Conservation (phyloP, 2,888 invertebrate species). For the Horisme vitalbata region DNA sequence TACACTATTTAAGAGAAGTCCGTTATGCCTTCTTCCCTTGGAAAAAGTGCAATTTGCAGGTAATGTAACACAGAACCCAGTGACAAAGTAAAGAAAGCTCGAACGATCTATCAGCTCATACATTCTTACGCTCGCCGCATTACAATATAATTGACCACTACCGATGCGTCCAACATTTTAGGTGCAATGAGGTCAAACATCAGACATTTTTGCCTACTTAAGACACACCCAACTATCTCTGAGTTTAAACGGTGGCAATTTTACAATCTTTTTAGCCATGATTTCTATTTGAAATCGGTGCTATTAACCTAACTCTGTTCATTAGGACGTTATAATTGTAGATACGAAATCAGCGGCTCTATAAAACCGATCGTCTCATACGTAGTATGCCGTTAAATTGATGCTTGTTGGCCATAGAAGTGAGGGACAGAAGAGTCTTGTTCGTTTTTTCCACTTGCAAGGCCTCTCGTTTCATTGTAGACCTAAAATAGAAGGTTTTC, state of each 20-base stretch:
- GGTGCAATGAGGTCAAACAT: constrained; percentile 13
- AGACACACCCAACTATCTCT: constrained; percentile 6
- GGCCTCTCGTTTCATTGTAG: no score
- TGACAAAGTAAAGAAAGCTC: neutral
- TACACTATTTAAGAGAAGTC: no score
- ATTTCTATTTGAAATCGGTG: constrained; percentile 24
- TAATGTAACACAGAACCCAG: no score
- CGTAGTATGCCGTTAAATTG: constrained; percentile 20
- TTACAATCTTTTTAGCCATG: constrained; percentile 8
- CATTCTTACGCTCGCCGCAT: neutral
- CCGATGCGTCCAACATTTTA: constrained; percentile 1
- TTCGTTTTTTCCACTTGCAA: no score
- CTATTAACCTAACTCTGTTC: constrained; percentile 14
- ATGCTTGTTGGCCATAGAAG: constrained; percentile 11
- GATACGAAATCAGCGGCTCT: constrained; percentile 16
- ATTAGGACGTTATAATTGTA: constrained; percentile 24
- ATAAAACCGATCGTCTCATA: constrained; percentile 9
- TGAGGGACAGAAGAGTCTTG: constrained; percentile 2
- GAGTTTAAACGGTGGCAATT: constrained; percentile 1
- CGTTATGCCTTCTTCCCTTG: no score
- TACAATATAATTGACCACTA: constrained; percentile 2
- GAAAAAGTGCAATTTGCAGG: no score
- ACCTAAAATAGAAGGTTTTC: no score
- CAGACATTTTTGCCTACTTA: constrained; percentile 5
- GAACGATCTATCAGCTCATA: neutral